Conservation (phyloP, 2,888 invertebrate species). For the Drosophila limbata region DNA sequence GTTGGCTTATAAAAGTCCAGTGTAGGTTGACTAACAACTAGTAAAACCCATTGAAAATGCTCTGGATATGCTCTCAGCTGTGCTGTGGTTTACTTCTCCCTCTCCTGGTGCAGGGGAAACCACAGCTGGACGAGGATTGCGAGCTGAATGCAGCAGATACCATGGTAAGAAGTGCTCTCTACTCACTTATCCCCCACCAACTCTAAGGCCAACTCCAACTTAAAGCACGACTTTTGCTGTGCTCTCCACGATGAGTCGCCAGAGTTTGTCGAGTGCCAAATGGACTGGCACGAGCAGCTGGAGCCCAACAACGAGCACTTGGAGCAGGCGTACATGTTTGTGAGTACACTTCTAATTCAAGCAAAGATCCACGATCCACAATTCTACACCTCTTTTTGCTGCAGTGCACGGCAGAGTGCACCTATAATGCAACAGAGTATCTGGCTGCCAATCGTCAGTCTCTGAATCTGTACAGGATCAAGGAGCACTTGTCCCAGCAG, state of each 20-base stretch:
- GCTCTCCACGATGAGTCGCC: conserved; percentile 72
- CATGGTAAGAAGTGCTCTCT: conserved; percentile 52
- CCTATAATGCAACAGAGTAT: conserved; percentile 65
- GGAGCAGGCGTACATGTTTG: conserved; percentile 67
- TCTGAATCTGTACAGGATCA: conserved; percentile 50
- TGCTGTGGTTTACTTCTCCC: conserved; percentile 6
- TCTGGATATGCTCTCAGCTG: conserved; percentile 14
- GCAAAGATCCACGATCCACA: neutral
- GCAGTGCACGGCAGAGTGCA: conserved; percentile 76
- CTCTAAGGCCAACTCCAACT: neutral
- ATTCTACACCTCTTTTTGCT: neutral
- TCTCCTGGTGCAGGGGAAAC: conserved; percentile 21
- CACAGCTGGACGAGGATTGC: conserved; percentile 59
- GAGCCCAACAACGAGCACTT: conserved; percentile 41
- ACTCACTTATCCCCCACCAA: neutral
- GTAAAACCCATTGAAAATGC: conserved; percentile 20
- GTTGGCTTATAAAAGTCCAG: conserved; percentile 54
- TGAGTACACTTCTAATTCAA: conserved; percentile 41
- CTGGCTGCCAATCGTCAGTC: conserved; percentile 59
- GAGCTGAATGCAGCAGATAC: conserved; percentile 64
- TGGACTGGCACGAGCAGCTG: conserved; percentile 64
- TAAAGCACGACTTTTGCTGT: conserved; percentile 77
- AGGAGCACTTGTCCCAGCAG: conserved; percentile 52
- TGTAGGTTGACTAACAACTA: neutral
- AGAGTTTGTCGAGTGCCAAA: conserved; percentile 65